phyloP scores from a whole-genome alignment of 2,888 invertebrate genomes.

The Pharmacophagus antenor region DNA sequence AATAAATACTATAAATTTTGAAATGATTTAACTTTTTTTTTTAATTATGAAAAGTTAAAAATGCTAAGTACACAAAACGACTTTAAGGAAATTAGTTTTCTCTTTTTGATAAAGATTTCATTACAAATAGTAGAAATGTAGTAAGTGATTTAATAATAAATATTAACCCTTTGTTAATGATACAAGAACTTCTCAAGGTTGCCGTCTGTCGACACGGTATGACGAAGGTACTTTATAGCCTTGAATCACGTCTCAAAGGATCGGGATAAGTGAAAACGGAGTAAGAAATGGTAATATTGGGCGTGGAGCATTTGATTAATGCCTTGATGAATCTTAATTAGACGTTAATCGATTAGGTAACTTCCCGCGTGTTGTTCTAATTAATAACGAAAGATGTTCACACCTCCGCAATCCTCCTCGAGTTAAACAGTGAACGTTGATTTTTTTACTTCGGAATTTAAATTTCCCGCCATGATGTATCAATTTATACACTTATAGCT shows the following conservation, averaged over 20 bases:
- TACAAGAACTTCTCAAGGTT: not conserved
- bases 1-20: too few relatives aligned
- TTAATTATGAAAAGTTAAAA: too few relatives aligned
- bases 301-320: slow-evolving; percentile 37
- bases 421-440: too few relatives aligned
- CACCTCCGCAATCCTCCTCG: not conserved
- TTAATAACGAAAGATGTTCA: not conserved
- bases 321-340: slow-evolving; percentile 23
- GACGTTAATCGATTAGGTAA: not conserved
- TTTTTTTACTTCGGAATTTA: too few relatives aligned
- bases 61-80: too few relatives aligned
- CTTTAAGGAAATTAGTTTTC: too few relatives aligned
- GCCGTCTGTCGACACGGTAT: slow-evolving; percentile 27
- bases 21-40: too few relatives aligned
- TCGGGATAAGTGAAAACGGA: slow-evolving; percentile 17
- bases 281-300: slow-evolving; percentile 37
- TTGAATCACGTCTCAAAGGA: slow-evolving; percentile 31
- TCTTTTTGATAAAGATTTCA: too few relatives aligned
- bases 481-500: too few relatives aligned
- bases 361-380: not conserved
- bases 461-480: too few relatives aligned
- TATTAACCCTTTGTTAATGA: slow-evolving; percentile 20
- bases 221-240: slow-evolving; percentile 27
- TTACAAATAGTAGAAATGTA: too few relatives aligned
- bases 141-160: slow-evolving; percentile 1